These are phyloP conservation scores for Pseudachorutes palmiensis DNA, from an alignment of 1,140 invertebrate genomes.

Conservation along the genomic window DNA sequence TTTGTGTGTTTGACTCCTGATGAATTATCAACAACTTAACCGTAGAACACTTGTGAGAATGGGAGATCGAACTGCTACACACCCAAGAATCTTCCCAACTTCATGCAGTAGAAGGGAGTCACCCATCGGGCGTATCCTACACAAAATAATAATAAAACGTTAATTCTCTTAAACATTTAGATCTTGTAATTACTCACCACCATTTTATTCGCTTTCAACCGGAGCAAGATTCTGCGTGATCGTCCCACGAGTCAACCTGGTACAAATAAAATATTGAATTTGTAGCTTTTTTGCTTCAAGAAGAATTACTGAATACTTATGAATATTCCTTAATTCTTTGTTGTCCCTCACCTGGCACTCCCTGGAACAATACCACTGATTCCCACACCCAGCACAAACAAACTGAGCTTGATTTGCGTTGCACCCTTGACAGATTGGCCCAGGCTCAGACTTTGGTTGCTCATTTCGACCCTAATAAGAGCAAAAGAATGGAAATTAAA, in stretches of 20 bases:
- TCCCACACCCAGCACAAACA: constrained; percentile 74
- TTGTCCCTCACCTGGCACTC: constrained; percentile 75
- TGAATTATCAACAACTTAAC: too few relatives aligned
- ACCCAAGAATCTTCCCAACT: too few relatives aligned
- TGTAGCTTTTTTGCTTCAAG: constrained; percentile 30
- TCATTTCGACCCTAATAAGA: neutral
- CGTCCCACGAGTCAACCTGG: constrained; percentile 71
- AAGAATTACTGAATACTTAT: neutral
- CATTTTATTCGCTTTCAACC: constrained; percentile 44
- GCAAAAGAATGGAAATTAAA: neutral
- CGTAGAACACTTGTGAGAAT: too few relatives aligned
- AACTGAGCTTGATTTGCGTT: constrained; percentile 66
- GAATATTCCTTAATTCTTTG: neutral
- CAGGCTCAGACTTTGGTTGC: constrained; percentile 30
- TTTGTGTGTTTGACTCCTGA: too few relatives aligned
- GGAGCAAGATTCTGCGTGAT: constrained; percentile 71
- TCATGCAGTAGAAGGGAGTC: too few relatives aligned
- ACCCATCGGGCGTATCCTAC: too few relatives aligned
- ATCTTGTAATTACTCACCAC: too few relatives aligned
- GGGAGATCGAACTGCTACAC: too few relatives aligned
- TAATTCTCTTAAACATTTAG: too few relatives aligned
- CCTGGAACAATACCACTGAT: constrained; percentile 82
- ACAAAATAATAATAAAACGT: too few relatives aligned
- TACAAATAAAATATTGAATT: neutral
- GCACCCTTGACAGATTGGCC: constrained; percentile 70